Percentiles rank a stretch among this genome's conserved stretches.
Evolutionary conservation across 2,888 invertebrate genomes (phyloP).

Genomic region (Seira ritae): DNA sequence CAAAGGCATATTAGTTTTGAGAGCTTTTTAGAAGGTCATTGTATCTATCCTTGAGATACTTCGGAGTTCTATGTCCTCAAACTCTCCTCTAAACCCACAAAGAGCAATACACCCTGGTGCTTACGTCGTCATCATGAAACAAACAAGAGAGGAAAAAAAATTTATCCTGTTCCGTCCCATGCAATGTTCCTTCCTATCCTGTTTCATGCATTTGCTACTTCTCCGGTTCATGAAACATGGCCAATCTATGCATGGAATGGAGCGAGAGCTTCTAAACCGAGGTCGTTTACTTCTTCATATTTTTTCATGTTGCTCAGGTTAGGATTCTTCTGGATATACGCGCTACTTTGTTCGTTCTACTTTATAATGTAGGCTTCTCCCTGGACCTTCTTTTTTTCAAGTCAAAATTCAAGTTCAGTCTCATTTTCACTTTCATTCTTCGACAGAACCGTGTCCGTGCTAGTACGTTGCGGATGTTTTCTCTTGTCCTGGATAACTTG

Average conservation of each 20-base stretch:
- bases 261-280: conserved; percentile 6
- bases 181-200: conserved; percentile 34
- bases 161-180: conserved; percentile 6
- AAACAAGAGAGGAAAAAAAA: conserved; percentile 4
- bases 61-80: conserved; percentile 69
- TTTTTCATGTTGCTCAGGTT: neutral
- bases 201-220: conserved; percentile 20
- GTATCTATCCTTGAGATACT: conserved; percentile 70
- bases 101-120: conserved; percentile 44
- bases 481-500: no score
- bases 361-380: neutral
- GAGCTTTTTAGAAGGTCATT: conserved; percentile 62
- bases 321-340: conserved; percentile 13
- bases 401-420: conserved; percentile 58
- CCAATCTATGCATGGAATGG: neutral
- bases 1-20: no score
- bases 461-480: neutral
- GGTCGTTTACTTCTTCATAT: conserved; percentile 47
- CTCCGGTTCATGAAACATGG: conserved; percentile 23
- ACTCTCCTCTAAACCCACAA: conserved; percentile 63
- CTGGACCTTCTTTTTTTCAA: conserved; percentile 25
- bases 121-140: no score
- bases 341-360: conserved; percentile 9
- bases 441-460: neutral
- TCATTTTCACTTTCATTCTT: conserved; percentile 65